These are phyloP conservation scores for Pholis gunnellus DNA, from an alignment of 2,113 vertebrate genomes.

Conservation along the genomic window DNA sequence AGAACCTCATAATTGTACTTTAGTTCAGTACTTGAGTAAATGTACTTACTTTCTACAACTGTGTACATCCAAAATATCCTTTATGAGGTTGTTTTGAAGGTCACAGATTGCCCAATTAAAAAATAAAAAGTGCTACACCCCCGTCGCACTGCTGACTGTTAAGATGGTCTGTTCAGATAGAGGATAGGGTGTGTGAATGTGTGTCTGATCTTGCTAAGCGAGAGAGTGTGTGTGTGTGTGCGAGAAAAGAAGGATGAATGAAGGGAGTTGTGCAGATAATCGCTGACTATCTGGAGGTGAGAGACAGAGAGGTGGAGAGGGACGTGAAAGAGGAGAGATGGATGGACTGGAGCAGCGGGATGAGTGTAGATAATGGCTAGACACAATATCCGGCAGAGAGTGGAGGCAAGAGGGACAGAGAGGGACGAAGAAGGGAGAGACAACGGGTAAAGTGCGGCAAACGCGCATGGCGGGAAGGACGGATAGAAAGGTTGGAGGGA, in stretches of 20 bases:
- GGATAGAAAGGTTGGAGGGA: slow-evolving; percentile 42
- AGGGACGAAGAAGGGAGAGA: slow-evolving; percentile 30
- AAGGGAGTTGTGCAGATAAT: slow-evolving; percentile 64
- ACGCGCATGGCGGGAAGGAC: slow-evolving; percentile 16
- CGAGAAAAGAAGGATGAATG: slow-evolving; percentile 49
- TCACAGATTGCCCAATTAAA: slow-evolving; percentile 3
- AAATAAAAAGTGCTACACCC: slow-evolving; percentile 32
- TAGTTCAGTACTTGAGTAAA: neutral
- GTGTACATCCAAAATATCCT: neutral
- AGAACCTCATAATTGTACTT: neutral
- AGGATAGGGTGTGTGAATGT: slow-evolving; percentile 41
- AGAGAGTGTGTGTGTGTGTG: slow-evolving; percentile 16
- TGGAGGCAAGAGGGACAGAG: slow-evolving; percentile 51
- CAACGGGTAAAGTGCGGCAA: slow-evolving; percentile 54
- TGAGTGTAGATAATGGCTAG: slow-evolving; percentile 77
- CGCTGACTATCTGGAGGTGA: slow-evolving; percentile 72
- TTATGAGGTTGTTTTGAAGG: slow-evolving; percentile 10
- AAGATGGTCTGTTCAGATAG: slow-evolving; percentile 40
- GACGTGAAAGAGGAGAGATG: slow-evolving; percentile 72
- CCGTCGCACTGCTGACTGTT: slow-evolving; percentile 28
- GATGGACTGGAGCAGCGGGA: slow-evolving; percentile 65
- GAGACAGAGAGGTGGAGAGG: slow-evolving; percentile 66
- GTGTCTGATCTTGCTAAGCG: slow-evolving; percentile 52
- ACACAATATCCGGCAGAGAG: slow-evolving; percentile 74
- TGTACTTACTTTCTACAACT: neutral